A percentile compares a stretch with the other conserved stretches of the same genome.
phyloP scores from a whole-genome alignment of 2,888 invertebrate species.

The Drosophila borealis region DNA sequence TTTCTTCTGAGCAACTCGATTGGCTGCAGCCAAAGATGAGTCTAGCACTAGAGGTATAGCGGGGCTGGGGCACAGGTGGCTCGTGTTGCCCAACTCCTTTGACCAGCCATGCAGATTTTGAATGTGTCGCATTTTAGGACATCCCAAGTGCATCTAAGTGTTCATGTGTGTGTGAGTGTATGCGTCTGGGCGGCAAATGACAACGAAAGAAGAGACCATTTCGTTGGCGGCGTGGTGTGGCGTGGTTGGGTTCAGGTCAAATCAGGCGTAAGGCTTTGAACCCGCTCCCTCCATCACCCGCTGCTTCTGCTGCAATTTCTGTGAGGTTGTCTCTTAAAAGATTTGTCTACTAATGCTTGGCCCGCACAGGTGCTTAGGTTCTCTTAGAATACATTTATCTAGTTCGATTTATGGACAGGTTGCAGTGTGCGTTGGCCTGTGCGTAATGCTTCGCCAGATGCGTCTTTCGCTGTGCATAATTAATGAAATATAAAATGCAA shows the following conservation, averaged over 20 bases:
- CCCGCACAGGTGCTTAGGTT: constrained; percentile 17
- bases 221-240: background rate
- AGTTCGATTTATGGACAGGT: constrained; percentile 7
- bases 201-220: constrained; percentile 32
- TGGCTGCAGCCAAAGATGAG: constrained; percentile 44
- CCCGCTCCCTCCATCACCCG: background rate
- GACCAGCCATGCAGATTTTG: constrained; percentile 71
- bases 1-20: constrained; percentile 57
- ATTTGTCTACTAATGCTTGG: constrained; percentile 27
- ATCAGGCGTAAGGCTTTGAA: constrained; percentile 71
- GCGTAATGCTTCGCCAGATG: constrained; percentile 59
- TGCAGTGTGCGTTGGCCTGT: constrained; percentile 74
- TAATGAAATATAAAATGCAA: constrained; percentile 82
- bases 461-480: constrained; percentile 73
- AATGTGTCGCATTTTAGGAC: constrained; percentile 64
- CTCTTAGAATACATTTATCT: constrained; percentile 13
- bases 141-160: constrained; percentile 39
- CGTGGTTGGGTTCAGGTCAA: constrained; percentile 40
- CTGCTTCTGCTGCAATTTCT: constrained; percentile 51
- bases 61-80: background rate
- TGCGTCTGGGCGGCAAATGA: constrained; percentile 46
- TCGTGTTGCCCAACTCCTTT: constrained; percentile 51
- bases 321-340: constrained; percentile 46
- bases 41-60: background rate
- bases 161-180: constrained; percentile 17